Base-by-base conservation (phyloP, 1,140 invertebrate species). In the Leptoteleia sp. region DNA sequence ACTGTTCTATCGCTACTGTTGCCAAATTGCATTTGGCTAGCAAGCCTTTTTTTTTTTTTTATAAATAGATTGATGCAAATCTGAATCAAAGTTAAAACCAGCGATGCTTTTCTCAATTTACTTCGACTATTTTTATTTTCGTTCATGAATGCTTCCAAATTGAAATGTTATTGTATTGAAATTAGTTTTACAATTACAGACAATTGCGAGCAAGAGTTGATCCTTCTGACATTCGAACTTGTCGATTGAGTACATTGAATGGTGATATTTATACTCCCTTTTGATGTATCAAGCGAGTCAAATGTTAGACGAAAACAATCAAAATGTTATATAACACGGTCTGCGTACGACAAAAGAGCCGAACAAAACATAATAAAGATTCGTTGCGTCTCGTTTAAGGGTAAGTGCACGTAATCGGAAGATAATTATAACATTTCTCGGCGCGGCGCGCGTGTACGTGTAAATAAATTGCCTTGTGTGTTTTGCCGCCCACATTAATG, bases 371-470 rank as follows among this genome's bases (percentile, higher is more conserved):
- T 25, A 37, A 47, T 50, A 22, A 57, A 35, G n/a, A n/a, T n/a
- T n/a, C n/a, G n/a, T n/a, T n/a, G n/a, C n/a, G 35, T 47, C 59
- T 52, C 12, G 42, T 59, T 64, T 61, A 43, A 38, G 45, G 45
- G 45, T 62, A 75, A 75, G 71, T 75, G 55, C 47, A 55, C 17
- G 17, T 54, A 47, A 62, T 75, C 61, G 55, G 11, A 13, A 54
- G 54, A 76, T 62, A 76, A 76, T 76, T 76, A 55, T 76, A 76
- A 62, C 55, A 68, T n/a, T 9, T 68, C 27, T 4, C 15, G 13
- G 38, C 29, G 29, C 0, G 12, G 42, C 47, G 43, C 27, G 37
- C 43, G 17, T 31, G 29, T 38, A 55, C 27, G 4, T 31, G 37
- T 40, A 55, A 48, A 59, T 19, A 50, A 35, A 37, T 40, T 57